Evolutionary conservation across 2,888 invertebrate species (phyloP), one percentile per base, ranked within the genome.

Genomic region (Epirrhoe tristata): DNA sequence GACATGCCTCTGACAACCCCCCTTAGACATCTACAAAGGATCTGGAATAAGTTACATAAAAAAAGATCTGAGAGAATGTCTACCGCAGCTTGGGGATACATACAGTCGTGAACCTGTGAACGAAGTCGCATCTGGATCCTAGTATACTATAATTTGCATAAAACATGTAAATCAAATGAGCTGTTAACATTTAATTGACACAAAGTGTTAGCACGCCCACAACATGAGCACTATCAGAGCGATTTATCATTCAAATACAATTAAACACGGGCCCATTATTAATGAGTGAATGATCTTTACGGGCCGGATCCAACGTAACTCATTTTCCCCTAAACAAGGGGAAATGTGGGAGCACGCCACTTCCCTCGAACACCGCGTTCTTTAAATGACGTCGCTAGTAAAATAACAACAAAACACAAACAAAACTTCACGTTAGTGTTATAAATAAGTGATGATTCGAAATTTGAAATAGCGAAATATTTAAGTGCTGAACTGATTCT

Each of bases 181-280:
- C 16, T 34, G 32, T 16, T n/a, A 57, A 8, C 14, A 46, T 32
- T 52, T 16, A 55, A 48, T 43, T 12, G 8, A 24, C 55, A 55
- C 61, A 55, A 34, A 54, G 34, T 48, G 46, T 8, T n/a, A 7
- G 10, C 31, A 24, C 12, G 6, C 36, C 8, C 24, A 51, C 50
- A 46, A 34, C 51, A 48, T 10, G 36, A 46, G 48, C 57, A 50
- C 58, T 53, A 67, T 52, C 59, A 16, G 16, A 32, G 32, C 57
- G 12, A 68, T 73, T 59, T 66, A 73, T 73, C 70, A 71, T 71
- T 71, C 69, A 73, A 70, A 70, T 69, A 67, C 68, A 71, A 71
- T 73, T 70, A 70, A 63, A 54, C 67, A 53, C 63, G 31, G 34
- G 39, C 58, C 61, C 63, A 36, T 54, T 66, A 66, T 62, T 64